Percentiles rank a stretch among this genome's conserved stretches.
Evolutionary conservation across 2,113 vertebrate species (phyloP).

Genomic region (Morone saxatilis): DNA sequence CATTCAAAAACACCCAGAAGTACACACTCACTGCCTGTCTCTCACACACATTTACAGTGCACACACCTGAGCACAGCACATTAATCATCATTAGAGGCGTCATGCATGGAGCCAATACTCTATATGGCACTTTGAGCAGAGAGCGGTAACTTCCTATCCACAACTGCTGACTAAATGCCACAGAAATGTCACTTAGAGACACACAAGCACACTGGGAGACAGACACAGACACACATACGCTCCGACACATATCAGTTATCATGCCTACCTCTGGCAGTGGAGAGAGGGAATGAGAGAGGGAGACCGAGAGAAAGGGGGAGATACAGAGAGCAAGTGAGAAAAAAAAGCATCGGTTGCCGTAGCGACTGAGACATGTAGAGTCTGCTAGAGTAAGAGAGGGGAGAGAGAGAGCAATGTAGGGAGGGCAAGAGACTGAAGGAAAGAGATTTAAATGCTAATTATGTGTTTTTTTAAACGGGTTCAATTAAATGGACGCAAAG

Average conservation of each 20-base stretch:
- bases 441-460: constrained; percentile 88
- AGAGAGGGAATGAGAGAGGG: constrained; percentile 83
- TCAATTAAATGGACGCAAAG: constrained; percentile 75
- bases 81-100: constrained; percentile 70
- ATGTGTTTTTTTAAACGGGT: constrained; percentile 69
- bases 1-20: constrained; percentile 52
- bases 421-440: constrained; percentile 73
- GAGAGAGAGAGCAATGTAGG: constrained; percentile 72
- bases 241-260: constrained; percentile 81
- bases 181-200: constrained; percentile 66
- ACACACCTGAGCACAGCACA: constrained; percentile 72
- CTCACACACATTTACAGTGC: constrained; percentile 52
- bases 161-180: constrained; percentile 69
- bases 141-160: constrained; percentile 66
- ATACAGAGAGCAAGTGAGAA: constrained; percentile 77
- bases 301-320: constrained; percentile 78
- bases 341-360: constrained; percentile 88
- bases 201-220: constrained; percentile 36
- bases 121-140: constrained; percentile 64
- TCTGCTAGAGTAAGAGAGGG: constrained; percentile 73
- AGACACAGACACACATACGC: constrained; percentile 34
- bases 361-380: constrained; percentile 87
- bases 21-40: constrained; percentile 34
- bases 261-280: constrained; percentile 86
- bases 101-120: constrained; percentile 60